Evolutionary conservation across 2,888 invertebrate species (phyloP).

Genomic region (Acronicta aceris): DNA sequence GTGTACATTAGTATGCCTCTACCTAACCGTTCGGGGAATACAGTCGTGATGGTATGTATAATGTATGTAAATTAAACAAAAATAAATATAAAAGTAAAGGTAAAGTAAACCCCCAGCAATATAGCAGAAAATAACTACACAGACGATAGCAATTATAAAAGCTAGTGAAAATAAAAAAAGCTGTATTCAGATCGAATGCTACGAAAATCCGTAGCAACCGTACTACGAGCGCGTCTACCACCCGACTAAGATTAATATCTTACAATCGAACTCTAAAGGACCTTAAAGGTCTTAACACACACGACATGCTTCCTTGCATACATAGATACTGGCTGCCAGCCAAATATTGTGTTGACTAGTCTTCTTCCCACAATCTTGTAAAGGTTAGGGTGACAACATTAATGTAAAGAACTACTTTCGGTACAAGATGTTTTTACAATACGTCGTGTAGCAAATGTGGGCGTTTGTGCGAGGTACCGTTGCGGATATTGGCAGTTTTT

Average conservation of each 20-base stretch:
- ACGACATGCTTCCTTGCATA: slow-evolving; percentile 38
- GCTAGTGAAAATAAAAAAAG: too few species aligned
- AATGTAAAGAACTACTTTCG: slow-evolving; percentile 65
- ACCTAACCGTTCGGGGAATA: too few species aligned
- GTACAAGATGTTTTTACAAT: slow-evolving; percentile 56
- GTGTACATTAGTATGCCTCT: too few species aligned
- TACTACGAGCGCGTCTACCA: slow-evolving; percentile 24
- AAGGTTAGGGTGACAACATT: slow-evolving; percentile 82
- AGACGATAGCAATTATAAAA: too few species aligned
- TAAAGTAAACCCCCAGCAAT: too few species aligned
- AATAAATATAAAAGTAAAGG: too few species aligned
- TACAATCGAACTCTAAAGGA: slow-evolving; percentile 8
- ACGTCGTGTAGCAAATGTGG: slow-evolving; percentile 43
- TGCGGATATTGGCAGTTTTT: slow-evolving; percentile 30
- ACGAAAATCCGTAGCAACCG: slow-evolving; percentile 41
- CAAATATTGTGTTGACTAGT: slow-evolving; percentile 71
- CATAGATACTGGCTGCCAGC: slow-evolving; percentile 68
- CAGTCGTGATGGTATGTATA: too few species aligned
- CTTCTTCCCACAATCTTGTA: slow-evolving; percentile 62
- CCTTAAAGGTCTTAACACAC: slow-evolving; percentile 1
- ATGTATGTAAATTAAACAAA: too few species aligned
- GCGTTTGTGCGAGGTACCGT: slow-evolving; percentile 42
- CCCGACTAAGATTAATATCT: slow-evolving; percentile 2
- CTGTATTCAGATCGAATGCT: slow-evolving; percentile 8
- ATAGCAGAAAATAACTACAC: too few species aligned